These are phyloP conservation scores for Camptogramma bilineatum DNA, from an alignment of 2,888 invertebrate species.

Conservation along the genomic window DNA sequence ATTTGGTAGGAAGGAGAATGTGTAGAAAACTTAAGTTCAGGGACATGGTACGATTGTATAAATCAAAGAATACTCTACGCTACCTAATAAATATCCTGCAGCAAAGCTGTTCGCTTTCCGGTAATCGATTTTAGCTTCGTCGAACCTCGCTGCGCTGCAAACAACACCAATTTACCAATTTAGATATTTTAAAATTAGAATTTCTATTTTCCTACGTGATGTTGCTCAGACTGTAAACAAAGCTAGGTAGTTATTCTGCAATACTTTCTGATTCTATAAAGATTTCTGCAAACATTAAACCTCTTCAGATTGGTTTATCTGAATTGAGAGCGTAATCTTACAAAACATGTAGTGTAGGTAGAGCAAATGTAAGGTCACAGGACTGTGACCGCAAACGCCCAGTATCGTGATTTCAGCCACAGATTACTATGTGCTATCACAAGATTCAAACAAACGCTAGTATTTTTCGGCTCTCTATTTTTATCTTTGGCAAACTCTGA, in stretches of 20 bases:
- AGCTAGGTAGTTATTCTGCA: background rate
- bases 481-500: constrained; percentile 37
- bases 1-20: background rate
- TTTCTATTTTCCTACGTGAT: background rate
- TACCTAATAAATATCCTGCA: background rate
- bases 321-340: background rate
- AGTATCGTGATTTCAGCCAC: background rate
- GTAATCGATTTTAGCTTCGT: background rate
- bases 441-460: constrained; percentile 22
- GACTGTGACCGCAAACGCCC: background rate
- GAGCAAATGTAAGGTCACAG: background rate
- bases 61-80: background rate
- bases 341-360: background rate
- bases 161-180: background rate
- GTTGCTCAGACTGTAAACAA: background rate
- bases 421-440: background rate
- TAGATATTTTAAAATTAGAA: constrained; percentile 7
- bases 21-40: background rate
- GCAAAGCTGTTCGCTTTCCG: background rate
- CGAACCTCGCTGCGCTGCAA: background rate
- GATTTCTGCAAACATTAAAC: background rate
- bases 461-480: constrained; percentile 33
- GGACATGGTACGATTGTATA: background rate
- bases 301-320: background rate
- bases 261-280: background rate